Evolutionary conservation across 2,113 vertebrate genomes (phyloP), one percentile per base, ranked within the genome.

Genomic region (Chionodraco myersi): DNA sequence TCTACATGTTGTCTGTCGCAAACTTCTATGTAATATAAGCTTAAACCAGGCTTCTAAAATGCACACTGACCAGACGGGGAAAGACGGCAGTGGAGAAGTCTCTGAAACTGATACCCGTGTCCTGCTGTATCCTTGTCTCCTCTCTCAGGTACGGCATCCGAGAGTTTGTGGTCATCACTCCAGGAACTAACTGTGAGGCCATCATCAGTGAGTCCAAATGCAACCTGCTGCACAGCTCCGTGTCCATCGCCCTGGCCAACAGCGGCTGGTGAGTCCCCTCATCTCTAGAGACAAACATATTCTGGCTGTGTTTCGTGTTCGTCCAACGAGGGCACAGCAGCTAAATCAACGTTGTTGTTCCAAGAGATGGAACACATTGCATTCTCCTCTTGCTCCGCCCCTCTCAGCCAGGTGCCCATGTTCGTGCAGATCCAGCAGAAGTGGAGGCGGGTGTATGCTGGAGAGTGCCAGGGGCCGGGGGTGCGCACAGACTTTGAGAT

Each of bases 391-490:
- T 52, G 53, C 2, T 73, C 12, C 51, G 48, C 7, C 74, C 18
- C 23, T 2, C 80, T 57, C 80, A 99, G 98, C 75, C 97, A 99
- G 93, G 96, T 99, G 67, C 97, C 98, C 0, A 67, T 99, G 7
- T 98, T 99, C 65, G 97, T 99, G 44, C 98, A 99, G 81, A 96
- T 98, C 86, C 98, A 99, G 86, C 97, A 99, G 78, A 98, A 97
- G 83, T 97, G 97, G 96, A 90, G 98, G 60, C 94, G 96, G 45
- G 95, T 97, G 94, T 99, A 96, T 30, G 84, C 95, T 0, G 98
- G 98, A 11, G 97, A 98, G 79, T 99, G 97, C 89, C 97, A 99
- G 82, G 97, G 98, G 26, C 96, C 96, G 1, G 97, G 97, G 30
- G 95, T 98, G 0, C 96, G 97, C 75, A 97, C 96, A 0, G 97